Conservation (phyloP, 1,140 invertebrate genomes). For the Macrobrachium rosenbergii region DNA sequence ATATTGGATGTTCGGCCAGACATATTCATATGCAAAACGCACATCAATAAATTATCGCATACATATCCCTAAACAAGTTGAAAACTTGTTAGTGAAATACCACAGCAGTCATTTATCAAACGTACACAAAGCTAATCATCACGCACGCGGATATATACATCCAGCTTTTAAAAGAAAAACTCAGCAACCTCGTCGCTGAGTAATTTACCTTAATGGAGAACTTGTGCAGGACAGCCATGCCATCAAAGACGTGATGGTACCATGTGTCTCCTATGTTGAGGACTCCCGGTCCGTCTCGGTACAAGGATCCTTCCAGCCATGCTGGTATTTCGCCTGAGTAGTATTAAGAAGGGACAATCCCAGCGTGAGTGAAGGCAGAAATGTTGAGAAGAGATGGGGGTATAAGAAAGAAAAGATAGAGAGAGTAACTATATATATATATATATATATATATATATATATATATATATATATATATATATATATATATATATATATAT, state of each 20-base stretch:
- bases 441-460: no score
- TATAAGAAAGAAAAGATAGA: no score
- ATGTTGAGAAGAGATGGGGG: neutral
- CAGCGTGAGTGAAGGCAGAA: neutral
- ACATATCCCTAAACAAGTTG: no score
- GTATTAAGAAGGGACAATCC: neutral
- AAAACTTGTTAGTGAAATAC: no score
- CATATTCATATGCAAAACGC: no score
- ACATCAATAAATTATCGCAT: no score
- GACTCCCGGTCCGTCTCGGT: constrained; percentile 71
- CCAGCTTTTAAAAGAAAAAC: neutral
- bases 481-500: neutral
- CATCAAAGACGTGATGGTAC: constrained; percentile 73
- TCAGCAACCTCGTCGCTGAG: no score
- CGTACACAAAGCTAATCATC: no score
- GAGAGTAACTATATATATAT: no score
- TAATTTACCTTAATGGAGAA: constrained; percentile 37
- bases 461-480: neutral
- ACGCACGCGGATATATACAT: neutral
- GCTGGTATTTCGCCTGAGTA: constrained; percentile 69
- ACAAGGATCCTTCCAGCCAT: constrained; percentile 71
- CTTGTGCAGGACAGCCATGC: constrained; percentile 71
- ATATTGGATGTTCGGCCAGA: no score
- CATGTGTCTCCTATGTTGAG: constrained; percentile 70
- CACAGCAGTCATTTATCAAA: no score